Percentiles rank a stretch among this genome's conserved stretches.
Evolutionary conservation across 2,888 invertebrate species (phyloP).

Genomic region (Drosophila atroscutellata): DNA sequence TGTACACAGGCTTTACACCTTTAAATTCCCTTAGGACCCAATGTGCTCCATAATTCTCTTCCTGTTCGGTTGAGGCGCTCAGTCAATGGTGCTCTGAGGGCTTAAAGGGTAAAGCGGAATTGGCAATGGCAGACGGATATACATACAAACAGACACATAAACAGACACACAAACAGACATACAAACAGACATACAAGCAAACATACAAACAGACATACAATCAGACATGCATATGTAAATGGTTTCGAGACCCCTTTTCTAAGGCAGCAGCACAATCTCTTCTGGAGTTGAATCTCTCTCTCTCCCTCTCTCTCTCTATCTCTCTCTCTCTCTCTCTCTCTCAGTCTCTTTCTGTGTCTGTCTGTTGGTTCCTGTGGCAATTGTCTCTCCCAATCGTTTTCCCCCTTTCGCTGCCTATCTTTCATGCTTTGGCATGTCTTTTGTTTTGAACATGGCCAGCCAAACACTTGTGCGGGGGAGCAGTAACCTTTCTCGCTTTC

Average conservation of each 20-base stretch:
- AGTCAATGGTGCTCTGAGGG: conserved; percentile 4
- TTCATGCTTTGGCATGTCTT: conserved; percentile 44
- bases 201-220: background rate
- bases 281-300: background rate
- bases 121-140: conserved; percentile 60
- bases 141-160: conserved; percentile 6
- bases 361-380: background rate
- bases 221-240: conserved; percentile 14
- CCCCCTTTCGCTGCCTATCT: conserved; percentile 7
- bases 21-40: background rate
- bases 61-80: conserved; percentile 1
- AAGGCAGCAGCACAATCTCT: background rate
- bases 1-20: background rate
- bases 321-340: background rate
- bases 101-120: conserved; percentile 37
- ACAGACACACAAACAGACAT: background rate
- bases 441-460: conserved; percentile 52
- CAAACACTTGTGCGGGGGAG: conserved; percentile 36
- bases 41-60: conserved; percentile 3
- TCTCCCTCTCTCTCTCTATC: background rate
- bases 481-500: conserved; percentile 8
- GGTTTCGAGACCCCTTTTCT: conserved; percentile 36
- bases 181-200: background rate
- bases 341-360: background rate
- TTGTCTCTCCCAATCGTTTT: conserved; percentile 7